Percentiles rank a stretch among this genome's conserved stretches.
Conservation (phyloP, 1,140 invertebrate genomes). For the Spodoptera frugiperda region DNA sequence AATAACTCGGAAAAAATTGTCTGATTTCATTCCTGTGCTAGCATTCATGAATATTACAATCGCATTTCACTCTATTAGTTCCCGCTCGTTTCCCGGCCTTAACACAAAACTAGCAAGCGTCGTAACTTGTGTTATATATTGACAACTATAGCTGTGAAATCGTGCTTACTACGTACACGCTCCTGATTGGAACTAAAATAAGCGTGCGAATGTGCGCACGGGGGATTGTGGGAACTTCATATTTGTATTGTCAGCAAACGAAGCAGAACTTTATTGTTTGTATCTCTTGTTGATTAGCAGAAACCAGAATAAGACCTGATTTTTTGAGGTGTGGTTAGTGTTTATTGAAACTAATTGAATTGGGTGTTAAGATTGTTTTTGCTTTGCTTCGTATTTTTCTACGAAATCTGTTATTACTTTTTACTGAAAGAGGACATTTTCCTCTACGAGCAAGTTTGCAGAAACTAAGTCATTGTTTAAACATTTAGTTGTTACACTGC, state of each 20-base stretch:
- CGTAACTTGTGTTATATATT: constrained; percentile 45
- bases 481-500: too few species aligned
- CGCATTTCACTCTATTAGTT: neutral
- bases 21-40: constrained; percentile 4
- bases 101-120: constrained; percentile 30
- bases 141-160: constrained; percentile 44
- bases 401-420: too few species aligned
- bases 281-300: constrained; percentile 34
- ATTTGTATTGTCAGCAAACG: constrained; percentile 39
- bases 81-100: constrained; percentile 8
- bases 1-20: neutral
- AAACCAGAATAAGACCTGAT: neutral
- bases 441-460: too few species aligned
- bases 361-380: too few species aligned
- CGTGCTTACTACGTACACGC: constrained; percentile 39
- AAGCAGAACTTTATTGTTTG: constrained; percentile 27
- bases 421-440: too few species aligned
- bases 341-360: too few species aligned
- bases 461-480: too few species aligned
- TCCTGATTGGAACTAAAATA: constrained; percentile 44
- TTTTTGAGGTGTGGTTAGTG: too few species aligned
- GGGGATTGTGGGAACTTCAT: constrained; percentile 35
- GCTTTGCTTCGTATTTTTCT: too few species aligned
- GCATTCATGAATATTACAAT: constrained; percentile 3
- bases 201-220: constrained; percentile 30